Evolutionary conservation across 2,888 invertebrate species (phyloP), one percentile per base, ranked within the genome.

Genomic region (Nineta flava): DNA sequence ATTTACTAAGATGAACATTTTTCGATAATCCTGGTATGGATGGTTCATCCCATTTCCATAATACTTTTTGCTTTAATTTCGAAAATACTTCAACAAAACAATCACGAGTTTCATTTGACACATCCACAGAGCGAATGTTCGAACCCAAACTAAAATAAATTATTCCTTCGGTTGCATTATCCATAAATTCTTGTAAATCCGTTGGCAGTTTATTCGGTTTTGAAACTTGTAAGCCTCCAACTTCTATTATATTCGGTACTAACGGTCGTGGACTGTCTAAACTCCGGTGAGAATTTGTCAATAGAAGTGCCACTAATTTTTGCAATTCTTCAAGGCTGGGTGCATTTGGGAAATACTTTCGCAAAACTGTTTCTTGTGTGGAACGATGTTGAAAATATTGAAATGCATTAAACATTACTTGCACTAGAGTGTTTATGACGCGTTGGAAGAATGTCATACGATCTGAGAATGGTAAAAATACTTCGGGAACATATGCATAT

Each of bases 41-140:
- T 2, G 63, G 63, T 1, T 62, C 61, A 52, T 75, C 75, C 65
- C 70, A 75, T 58, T 75, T 75, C 59, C 74, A 63, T 9, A 76
- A 56, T 31, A 75, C 65, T 38, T 61, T 63, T 41, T 64, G 15
- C 2, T 16, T 16, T 15, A 42, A 15, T 15, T 15, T 15, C 17
- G 10, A 17, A 19, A 42, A 42, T 2, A n/a, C 17, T 3, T 16
- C 12, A 2, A 42, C 9, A 42, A 42, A 42, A n/a, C 53, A 55
- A 13, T 56, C 50, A 12, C 56, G 52, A 35, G 53, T 58, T 44
- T 57, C 54, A 19, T 53, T 50, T 1, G 63, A 58, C 50, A 66
- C 49, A 1, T 57, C 49, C 17, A 53, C 52, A 41, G 60, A 61
- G 50, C 58, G 55, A 12, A 65, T 52, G 47, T 61, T 60, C 0